A percentile compares a stretch with the other conserved stretches of the same genome.
Conservation (phyloP, 2,888 invertebrate species). For the Lasioglossum figueresi region DNA sequence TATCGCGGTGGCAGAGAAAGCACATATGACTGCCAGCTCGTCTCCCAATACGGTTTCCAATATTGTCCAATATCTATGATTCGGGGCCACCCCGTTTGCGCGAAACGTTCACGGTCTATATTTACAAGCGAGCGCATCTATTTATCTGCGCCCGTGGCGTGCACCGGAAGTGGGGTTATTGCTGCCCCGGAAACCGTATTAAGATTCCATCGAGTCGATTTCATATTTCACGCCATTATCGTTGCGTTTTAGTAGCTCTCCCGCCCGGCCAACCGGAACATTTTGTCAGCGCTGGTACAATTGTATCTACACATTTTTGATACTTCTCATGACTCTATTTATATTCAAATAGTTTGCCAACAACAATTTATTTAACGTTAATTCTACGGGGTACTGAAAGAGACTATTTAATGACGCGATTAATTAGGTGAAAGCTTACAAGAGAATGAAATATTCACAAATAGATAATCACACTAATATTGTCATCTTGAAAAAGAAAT, state of each 20-base stretch:
- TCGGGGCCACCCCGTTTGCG: conserved; percentile 45
- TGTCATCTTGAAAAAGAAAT: no score
- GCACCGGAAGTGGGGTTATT: conserved; percentile 34
- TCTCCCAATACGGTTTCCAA: conserved; percentile 56
- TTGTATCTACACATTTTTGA: not conserved
- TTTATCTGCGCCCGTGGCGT: conserved; percentile 15
- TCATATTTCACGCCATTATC: conserved; percentile 40
- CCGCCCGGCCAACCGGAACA: not conserved
- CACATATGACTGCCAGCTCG: conserved; percentile 32
- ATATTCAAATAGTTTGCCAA: not conserved
- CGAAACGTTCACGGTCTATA: conserved; percentile 42
- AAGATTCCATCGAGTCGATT: conserved; percentile 31
- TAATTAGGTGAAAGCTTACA: no score
- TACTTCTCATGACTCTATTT: not conserved
- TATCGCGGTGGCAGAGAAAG: not conserved
- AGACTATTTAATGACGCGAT: no score
- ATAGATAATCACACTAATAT: no score
- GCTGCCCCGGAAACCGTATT: conserved; percentile 14
- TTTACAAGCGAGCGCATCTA: conserved; percentile 33
- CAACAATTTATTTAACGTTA: not conserved
- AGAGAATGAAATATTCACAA: no score
- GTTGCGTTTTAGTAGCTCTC: conserved; percentile 33
- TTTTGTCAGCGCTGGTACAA: conserved; percentile 16
- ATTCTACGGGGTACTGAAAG: no score
- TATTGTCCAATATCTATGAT: conserved; percentile 65